phyloP scores from a whole-genome alignment of 2,797 vertebrate species.

The Petrocephalus schoutedeni region DNA sequence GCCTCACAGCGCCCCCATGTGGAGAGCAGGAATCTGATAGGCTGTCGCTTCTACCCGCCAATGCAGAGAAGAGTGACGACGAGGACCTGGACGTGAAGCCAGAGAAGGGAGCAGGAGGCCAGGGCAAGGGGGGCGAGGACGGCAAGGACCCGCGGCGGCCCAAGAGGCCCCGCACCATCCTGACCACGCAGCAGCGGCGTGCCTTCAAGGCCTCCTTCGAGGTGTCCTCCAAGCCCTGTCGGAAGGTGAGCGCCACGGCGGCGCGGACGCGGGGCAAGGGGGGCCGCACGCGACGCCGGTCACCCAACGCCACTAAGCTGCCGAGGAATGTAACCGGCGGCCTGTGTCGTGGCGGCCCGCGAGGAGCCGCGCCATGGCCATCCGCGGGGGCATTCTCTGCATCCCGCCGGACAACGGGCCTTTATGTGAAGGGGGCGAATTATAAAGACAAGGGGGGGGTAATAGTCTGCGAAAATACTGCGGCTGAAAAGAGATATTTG shows the following conservation, averaged over 20 bases:
- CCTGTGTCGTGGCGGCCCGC: background rate
- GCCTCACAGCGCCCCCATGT: background rate
- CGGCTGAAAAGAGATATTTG: background rate
- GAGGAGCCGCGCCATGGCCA: background rate
- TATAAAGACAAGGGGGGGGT: background rate
- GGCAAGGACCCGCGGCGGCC: constrained; percentile 76
- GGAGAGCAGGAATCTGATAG: background rate
- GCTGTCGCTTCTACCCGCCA: background rate
- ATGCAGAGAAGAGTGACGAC: constrained; percentile 79
- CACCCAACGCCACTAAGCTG: background rate
- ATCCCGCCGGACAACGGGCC: background rate
- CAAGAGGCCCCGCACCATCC: constrained; percentile 86
- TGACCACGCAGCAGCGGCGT: constrained; percentile 83
- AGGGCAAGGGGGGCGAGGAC: constrained; percentile 69
- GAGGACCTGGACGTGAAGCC: constrained; percentile 76
- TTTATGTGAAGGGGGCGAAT: background rate
- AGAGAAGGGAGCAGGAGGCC: constrained; percentile 63
- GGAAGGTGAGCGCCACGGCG: constrained; percentile 66
- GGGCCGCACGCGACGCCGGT: background rate
- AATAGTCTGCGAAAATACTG: background rate
- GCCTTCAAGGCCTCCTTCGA: constrained; percentile 93
- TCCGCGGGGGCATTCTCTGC: background rate
- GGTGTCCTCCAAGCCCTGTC: constrained; percentile 90
- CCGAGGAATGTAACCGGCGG: background rate
- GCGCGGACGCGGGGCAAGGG: background rate